Percentiles rank a stretch among this genome's conserved stretches.
phyloP scores from a whole-genome alignment of 2,113 vertebrate species.

The Poeciliopsis turrubarensis region DNA sequence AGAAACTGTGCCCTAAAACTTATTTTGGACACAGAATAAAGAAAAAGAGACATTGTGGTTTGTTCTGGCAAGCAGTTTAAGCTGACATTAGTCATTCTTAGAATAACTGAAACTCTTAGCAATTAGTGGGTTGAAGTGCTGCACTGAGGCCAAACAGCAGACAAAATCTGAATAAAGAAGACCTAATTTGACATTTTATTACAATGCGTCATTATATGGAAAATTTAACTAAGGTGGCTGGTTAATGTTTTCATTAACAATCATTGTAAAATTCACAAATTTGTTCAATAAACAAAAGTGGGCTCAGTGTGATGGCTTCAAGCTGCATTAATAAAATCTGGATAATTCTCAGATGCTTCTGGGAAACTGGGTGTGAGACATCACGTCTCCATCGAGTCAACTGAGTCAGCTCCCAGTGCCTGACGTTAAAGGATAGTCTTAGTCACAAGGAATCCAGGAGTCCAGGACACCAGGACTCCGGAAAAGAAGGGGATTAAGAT shows the following conservation, averaged over 20 bases:
- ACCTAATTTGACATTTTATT: neutral
- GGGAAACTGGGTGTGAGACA: slow-evolving; percentile 60
- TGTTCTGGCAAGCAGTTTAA: neutral
- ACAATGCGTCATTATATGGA: neutral
- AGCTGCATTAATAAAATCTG: slow-evolving; percentile 29
- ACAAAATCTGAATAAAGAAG: neutral
- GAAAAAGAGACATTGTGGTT: neutral
- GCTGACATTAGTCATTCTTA: neutral
- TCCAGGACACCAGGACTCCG: neutral
- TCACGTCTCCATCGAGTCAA: slow-evolving; percentile 52
- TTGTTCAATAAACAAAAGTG: neutral
- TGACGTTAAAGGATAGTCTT: slow-evolving; percentile 22
- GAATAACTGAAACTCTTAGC: neutral
- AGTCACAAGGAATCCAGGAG: slow-evolving; percentile 21
- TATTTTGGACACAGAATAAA: neutral
- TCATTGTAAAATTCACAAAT: neutral
- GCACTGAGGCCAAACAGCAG: neutral
- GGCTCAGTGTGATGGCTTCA: neutral
- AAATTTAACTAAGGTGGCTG: slow-evolving; percentile 8
- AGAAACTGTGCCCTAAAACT: neutral
- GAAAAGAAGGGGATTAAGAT: slow-evolving; percentile 33
- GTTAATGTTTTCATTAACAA: slow-evolving; percentile 13
- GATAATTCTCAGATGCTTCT: slow-evolving; percentile 46
- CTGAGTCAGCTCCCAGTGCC: slow-evolving; percentile 35
- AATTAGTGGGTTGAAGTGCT: neutral